These are phyloP conservation scores for Blastomussa wellsi DNA, from an alignment of 92 coral and sea anemone species.

Conservation along the genomic window DNA sequence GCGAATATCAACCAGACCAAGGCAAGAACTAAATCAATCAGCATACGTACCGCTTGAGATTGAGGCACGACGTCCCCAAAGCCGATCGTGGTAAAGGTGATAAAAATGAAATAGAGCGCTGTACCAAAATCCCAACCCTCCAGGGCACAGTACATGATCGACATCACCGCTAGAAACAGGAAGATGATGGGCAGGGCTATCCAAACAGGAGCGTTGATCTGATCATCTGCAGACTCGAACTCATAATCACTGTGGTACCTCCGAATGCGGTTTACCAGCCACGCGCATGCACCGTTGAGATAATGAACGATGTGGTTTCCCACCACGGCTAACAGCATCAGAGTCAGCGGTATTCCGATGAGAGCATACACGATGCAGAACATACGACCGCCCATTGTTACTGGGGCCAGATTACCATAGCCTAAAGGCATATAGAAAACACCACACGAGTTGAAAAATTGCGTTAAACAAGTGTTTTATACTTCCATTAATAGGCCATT, in stretches of 20 bases:
- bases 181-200: constrained; percentile 79
- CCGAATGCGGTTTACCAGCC: constrained; percentile 72
- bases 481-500: too few species aligned
- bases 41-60: constrained; percentile 74
- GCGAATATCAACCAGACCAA: not conserved
- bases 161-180: constrained; percentile 80
- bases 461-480: not conserved
- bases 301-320: constrained; percentile 79
- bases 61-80: constrained; percentile 91
- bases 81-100: constrained; percentile 92
- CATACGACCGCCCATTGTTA: constrained; percentile 80
- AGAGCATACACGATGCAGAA: constrained; percentile 84
- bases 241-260: constrained; percentile 67
- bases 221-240: constrained; percentile 72
- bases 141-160: constrained; percentile 76
- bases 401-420: constrained; percentile 89
- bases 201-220: constrained; percentile 90
- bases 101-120: constrained; percentile 84
- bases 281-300: constrained; percentile 80
- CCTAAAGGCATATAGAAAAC: constrained; percentile 45
- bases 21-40: not conserved
- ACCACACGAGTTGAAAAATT: not conserved
- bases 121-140: constrained; percentile 97
- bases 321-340: constrained; percentile 89
- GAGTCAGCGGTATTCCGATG: constrained; percentile 92